These are phyloP conservation scores for Enteromius fasciolatus DNA, from an alignment of 2,797 vertebrate species.

Conservation along the genomic window DNA sequence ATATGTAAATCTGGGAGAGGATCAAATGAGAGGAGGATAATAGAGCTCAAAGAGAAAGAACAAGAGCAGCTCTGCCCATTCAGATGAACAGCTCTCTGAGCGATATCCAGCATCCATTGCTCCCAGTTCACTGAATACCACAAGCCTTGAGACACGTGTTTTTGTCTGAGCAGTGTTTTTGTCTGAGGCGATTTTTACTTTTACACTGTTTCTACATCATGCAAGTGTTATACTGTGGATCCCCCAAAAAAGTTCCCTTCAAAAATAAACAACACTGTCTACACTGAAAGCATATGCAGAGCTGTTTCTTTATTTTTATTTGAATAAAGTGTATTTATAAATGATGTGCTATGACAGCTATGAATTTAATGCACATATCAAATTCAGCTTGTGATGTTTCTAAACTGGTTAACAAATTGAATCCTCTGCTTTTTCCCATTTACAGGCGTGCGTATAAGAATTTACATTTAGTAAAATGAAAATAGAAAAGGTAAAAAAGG, in stretches of 20 bases:
- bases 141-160: neutral
- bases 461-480: neutral
- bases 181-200: neutral
- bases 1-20: conserved; percentile 66
- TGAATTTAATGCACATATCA: neutral
- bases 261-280: neutral
- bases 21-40: conserved; percentile 61
- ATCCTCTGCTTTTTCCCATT: neutral
- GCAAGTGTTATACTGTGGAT: neutral
- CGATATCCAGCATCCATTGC: conserved; percentile 48
- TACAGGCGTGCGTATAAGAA: neutral
- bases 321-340: neutral
- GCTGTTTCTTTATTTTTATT: neutral
- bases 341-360: neutral
- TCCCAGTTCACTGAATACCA: conserved; percentile 6
- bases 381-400: neutral
- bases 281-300: neutral
- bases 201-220: conserved; percentile 4
- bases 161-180: neutral
- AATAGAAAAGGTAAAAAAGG: neutral
- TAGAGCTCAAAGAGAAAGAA: conserved; percentile 55
- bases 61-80: conserved; percentile 55
- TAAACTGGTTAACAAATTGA: neutral
- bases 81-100: conserved; percentile 60
- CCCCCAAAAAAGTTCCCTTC: neutral